Base-by-base conservation (phyloP, 1,140 invertebrate species). In the Diploscapter pachys region DNA sequence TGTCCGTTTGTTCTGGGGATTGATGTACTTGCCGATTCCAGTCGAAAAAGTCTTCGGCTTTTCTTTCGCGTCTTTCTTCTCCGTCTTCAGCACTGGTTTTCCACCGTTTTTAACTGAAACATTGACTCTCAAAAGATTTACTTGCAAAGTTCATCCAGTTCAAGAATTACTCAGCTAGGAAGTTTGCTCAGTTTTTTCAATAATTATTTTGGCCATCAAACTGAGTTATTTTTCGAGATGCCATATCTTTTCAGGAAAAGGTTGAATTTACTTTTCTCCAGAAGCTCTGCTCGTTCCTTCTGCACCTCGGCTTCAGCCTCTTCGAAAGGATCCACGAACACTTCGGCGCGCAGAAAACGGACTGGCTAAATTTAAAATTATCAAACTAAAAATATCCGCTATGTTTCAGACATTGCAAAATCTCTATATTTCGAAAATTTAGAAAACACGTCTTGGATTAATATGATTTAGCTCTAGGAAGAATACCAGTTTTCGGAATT, bases 311-410 rank as follows among this genome's bases (percentile, higher is more conserved):
- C 76, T 4, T 71, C 65, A 2, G 82, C 82, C 51, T 81, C 82
- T 79, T 84, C 82, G 59, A 84, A 83, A 55, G 82, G 83, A 77
- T 84, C 78, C 3, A 83, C 83, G 63, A 84, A 84, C 5, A 84
- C 79, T 74, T 84, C 78, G 48, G 83, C 80, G 53, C 66, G 63
- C 68, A 85, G 73, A 63, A 84, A 79, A 49, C 72, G 51, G 5
- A 84, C 80, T 3, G 71, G 63, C 50, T 81, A 54, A 78, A 78
- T 13, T 59, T 13, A 59, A 59, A 59, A 13, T 13, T 59, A 59
- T 59, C 57, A 11, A 13, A 59, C 57, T 59, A 9, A 59, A 11
- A 59, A 59, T 11, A 59, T 31, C 31, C 31, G 31, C 57, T 59
- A 59, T 59, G 57, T 11, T 13, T 11, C 13, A 13, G 57, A 2